phyloP scores from a whole-genome alignment of 2,113 vertebrate genomes.

The Meriones unguiculatus region DNA sequence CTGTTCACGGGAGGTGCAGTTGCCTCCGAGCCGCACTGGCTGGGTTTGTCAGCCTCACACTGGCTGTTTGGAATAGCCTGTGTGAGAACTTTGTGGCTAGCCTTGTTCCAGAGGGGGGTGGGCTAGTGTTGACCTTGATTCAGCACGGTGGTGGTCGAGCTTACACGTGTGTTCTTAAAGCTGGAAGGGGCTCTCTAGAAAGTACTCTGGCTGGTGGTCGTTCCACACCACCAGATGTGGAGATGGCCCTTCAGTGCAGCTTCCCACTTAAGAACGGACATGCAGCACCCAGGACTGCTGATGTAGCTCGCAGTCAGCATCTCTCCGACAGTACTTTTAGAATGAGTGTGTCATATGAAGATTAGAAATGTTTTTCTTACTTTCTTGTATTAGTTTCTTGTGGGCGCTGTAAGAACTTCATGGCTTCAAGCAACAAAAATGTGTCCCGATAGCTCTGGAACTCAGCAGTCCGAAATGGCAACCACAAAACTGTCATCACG shows the following conservation, averaged over 20 bases:
- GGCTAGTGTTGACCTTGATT: not conserved
- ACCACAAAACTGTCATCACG: not conserved
- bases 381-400: constrained; percentile 28
- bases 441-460: not conserved
- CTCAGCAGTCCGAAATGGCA: not conserved
- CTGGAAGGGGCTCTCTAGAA: constrained; percentile 13
- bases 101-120: not conserved
- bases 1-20: not conserved
- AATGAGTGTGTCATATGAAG: not conserved
- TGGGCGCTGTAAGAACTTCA: not conserved
- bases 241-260: not conserved
- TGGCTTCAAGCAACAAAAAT: constrained; percentile 25
- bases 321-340: constrained; percentile 13
- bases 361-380: constrained; percentile 28
- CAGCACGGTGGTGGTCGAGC: not conserved
- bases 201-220: not conserved
- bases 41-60: not conserved
- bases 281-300: not conserved
- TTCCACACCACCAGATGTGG: not conserved
- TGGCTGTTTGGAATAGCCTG: not conserved
- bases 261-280: not conserved
- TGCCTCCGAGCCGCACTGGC: not conserved
- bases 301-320: not conserved
- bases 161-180: not conserved
- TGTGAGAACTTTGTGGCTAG: not conserved